phyloP scores from a whole-genome alignment of 2,888 invertebrate species.

The Chesias legatella region DNA sequence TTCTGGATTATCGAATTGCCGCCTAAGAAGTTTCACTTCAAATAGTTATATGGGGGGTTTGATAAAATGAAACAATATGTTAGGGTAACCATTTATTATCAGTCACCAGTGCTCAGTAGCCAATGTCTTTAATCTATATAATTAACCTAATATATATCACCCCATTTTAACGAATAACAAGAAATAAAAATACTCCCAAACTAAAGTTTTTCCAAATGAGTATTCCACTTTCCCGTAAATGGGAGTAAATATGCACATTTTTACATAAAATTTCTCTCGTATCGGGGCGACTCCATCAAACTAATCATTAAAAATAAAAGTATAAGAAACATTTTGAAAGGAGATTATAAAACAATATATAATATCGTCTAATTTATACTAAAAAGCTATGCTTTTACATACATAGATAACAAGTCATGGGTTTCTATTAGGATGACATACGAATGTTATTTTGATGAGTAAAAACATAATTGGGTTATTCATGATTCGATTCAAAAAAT shows the following conservation, averaged over 20 bases:
- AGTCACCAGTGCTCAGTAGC: slow-evolving; percentile 40
- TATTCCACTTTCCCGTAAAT: slow-evolving; percentile 18
- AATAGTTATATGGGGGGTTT: no score
- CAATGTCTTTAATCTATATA: slow-evolving; percentile 42
- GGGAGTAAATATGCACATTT: slow-evolving; percentile 31
- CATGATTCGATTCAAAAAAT: no score
- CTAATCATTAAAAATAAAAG: slow-evolving; percentile 33
- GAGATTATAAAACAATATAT: slow-evolving; percentile 42
- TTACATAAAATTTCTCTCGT: slow-evolving; percentile 33
- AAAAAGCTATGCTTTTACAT: slow-evolving; percentile 35
- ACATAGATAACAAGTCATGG: slow-evolving; percentile 9
- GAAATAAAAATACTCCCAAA: slow-evolving; percentile 24
- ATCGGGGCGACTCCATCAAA: slow-evolving; percentile 29
- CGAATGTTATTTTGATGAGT: not conserved
- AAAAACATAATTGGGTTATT: no score
- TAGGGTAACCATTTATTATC: slow-evolving; percentile 28
- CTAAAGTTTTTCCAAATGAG: slow-evolving; percentile 14
- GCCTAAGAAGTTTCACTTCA: no score
- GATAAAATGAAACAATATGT: slow-evolving; percentile 20
- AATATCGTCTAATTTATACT: slow-evolving; percentile 30
- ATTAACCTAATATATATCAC: slow-evolving; percentile 35
- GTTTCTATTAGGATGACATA: not conserved
- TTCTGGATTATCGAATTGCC: no score
- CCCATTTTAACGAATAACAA: slow-evolving; percentile 23
- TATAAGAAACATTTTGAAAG: slow-evolving; percentile 33